Percentiles rank a stretch among this genome's conserved stretches.
phyloP scores from a whole-genome alignment of 2,888 invertebrate species.

The Apodemia arnacis region DNA sequence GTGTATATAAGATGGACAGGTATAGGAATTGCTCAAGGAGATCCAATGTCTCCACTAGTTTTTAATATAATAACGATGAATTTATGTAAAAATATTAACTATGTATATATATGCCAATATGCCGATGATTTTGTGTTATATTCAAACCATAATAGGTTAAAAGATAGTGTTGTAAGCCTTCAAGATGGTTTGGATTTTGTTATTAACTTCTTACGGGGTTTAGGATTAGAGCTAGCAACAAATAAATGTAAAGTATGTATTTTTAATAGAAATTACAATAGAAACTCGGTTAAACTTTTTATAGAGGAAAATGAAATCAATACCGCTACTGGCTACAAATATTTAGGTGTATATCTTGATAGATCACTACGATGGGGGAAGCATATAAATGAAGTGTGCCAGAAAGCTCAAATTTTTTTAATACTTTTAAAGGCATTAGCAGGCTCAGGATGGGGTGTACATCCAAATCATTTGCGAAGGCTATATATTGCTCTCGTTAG shows the following conservation, averaged over 20 bases:
- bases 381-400: constrained; percentile 40
- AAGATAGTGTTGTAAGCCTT: background rate
- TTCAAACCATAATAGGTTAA: background rate
- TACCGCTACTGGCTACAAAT: constrained; percentile 36
- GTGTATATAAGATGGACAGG: constrained; percentile 35
- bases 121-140: constrained; percentile 18
- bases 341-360: constrained; percentile 61
- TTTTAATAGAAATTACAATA: constrained; percentile 33
- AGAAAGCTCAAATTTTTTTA: constrained; percentile 38
- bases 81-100: background rate
- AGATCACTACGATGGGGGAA: constrained; percentile 43
- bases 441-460: constrained; percentile 44
- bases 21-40: constrained; percentile 63
- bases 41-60: constrained; percentile 66
- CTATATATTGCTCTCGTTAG: constrained; percentile 45
- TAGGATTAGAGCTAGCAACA: constrained; percentile 44
- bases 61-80: constrained; percentile 55
- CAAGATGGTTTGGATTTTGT: constrained; percentile 6
- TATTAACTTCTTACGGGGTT: background rate
- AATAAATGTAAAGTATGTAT: constrained; percentile 49
- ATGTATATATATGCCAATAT: background rate
- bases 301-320: constrained; percentile 28
- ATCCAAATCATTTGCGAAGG: constrained; percentile 41
- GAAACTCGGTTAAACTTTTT: constrained; percentile 12
- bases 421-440: constrained; percentile 36